Percentiles rank a stretch among this genome's conserved stretches.
Evolutionary conservation across 2,113 vertebrate species (phyloP).

Genomic region (Siniperca chuatsi): DNA sequence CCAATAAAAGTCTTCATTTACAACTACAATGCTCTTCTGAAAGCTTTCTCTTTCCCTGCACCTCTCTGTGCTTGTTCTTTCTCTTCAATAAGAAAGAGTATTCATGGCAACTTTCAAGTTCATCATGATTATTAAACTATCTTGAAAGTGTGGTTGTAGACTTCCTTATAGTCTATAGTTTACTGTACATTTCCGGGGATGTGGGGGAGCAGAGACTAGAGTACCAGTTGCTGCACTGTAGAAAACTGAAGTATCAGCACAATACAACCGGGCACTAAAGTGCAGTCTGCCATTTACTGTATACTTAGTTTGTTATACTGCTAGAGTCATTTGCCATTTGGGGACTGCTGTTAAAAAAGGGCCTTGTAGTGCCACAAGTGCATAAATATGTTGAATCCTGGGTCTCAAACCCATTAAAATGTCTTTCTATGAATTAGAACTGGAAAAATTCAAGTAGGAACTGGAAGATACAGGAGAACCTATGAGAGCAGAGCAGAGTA

Average conservation of each 20-base stretch:
- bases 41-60: neutral
- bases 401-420: constrained; percentile 19
- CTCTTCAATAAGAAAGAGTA: neutral
- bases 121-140: neutral
- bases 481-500: neutral
- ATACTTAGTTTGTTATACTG: neutral
- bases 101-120: neutral
- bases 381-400: constrained; percentile 20
- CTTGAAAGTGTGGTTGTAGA: neutral
- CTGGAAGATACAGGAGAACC: neutral
- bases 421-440: constrained; percentile 3
- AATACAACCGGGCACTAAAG: constrained; percentile 9
- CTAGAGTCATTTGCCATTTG: neutral
- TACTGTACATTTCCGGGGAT: neutral
- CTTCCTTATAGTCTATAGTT: neutral
- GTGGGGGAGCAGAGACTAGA: neutral
- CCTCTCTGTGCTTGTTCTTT: no score
- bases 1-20: constrained; percentile 2
- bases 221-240: constrained; percentile 6
- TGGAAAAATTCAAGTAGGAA: neutral
- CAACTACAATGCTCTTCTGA: neutral
- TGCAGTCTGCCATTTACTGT: constrained; percentile 19
- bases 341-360: neutral
- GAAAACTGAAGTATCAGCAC: constrained; percentile 41
- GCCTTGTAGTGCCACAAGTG: neutral